Evolutionary conservation across 2,888 invertebrate species (phyloP).

Genomic region (Empis stercorea): DNA sequence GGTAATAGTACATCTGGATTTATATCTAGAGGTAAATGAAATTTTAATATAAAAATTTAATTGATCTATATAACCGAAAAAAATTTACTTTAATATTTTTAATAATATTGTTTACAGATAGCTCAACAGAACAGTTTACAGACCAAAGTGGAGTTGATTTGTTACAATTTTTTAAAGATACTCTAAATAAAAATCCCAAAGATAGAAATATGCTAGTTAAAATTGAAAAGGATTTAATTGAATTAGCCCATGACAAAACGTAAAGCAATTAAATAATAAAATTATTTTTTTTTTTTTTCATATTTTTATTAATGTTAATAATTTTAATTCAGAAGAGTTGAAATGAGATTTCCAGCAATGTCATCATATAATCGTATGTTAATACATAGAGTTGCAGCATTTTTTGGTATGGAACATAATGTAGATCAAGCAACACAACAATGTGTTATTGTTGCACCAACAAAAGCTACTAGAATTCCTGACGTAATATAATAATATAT

Average conservation of each 20-base stretch:
- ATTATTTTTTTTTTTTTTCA: not conserved
- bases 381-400: constrained; percentile 85
- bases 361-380: constrained; percentile 94
- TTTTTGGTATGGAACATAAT: constrained; percentile 89
- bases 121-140: constrained; percentile 59
- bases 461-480: constrained; percentile 38
- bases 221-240: constrained; percentile 77
- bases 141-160: constrained; percentile 68
- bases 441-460: constrained; percentile 75
- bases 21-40: constrained; percentile 40
- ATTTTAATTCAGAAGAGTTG: constrained; percentile 44
- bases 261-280: constrained; percentile 35
- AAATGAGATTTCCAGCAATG: constrained; percentile 81
- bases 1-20: constrained; percentile 42
- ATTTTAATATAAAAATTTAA: not conserved
- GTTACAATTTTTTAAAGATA: constrained; percentile 77
- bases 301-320: constrained; percentile 4
- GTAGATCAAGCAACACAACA: constrained; percentile 69
- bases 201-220: constrained; percentile 74
- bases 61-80: no score
- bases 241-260: constrained; percentile 70
- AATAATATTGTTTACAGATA: constrained; percentile 46
- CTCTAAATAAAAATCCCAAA: constrained; percentile 78
- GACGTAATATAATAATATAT: constrained; percentile 21
- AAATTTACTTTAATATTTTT: not conserved